These are phyloP conservation scores for Holothuria scabra DNA, from an alignment of 53 echinoderm and acorn worm genomes.

Conservation along the genomic window DNA sequence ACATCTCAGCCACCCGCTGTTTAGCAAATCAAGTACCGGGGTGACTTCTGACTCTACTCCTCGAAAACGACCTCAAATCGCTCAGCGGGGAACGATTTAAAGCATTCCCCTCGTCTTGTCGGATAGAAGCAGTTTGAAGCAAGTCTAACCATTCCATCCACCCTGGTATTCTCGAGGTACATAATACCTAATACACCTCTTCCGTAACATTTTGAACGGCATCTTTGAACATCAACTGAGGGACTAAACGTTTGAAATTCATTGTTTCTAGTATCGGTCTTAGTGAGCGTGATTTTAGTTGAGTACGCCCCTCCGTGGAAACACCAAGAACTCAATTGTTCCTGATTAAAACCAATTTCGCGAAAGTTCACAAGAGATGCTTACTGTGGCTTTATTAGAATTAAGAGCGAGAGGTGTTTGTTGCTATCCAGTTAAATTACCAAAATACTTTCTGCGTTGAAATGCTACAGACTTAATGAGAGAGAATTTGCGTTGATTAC, in stretches of 20 bases:
- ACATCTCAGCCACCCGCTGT: slow-evolving; percentile 47
- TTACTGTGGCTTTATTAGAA: slow-evolving; percentile 18
- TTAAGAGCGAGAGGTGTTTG: slow-evolving; percentile 39
- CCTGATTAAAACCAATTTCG: slow-evolving; percentile 44
- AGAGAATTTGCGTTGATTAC: slow-evolving; percentile 23
- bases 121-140: neutral
- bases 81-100: slow-evolving; percentile 34
- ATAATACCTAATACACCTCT: slow-evolving; percentile 1
- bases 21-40: slow-evolving; percentile 20
- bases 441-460: slow-evolving; percentile 22
- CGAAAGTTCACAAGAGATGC: slow-evolving; percentile 39
- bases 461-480: slow-evolving; percentile 40
- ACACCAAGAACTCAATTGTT: slow-evolving; percentile 46
- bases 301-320: slow-evolving; percentile 46
- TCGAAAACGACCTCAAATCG: slow-evolving; percentile 29
- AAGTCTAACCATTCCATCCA: slow-evolving; percentile 16
- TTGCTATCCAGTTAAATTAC: slow-evolving; percentile 42
- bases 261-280: slow-evolving; percentile 20
- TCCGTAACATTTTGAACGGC: no score
- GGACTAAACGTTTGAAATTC: neutral
- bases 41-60: slow-evolving; percentile 24
- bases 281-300: slow-evolving; percentile 38
- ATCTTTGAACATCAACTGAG: no score
- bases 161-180: slow-evolving; percentile 1
- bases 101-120: slow-evolving; percentile 24